A percentile compares a stretch with the other conserved stretches of the same genome.
These are phyloP conservation scores for Napeogenes inachia DNA, from an alignment of 2,888 invertebrate genomes.

Conservation along the genomic window DNA sequence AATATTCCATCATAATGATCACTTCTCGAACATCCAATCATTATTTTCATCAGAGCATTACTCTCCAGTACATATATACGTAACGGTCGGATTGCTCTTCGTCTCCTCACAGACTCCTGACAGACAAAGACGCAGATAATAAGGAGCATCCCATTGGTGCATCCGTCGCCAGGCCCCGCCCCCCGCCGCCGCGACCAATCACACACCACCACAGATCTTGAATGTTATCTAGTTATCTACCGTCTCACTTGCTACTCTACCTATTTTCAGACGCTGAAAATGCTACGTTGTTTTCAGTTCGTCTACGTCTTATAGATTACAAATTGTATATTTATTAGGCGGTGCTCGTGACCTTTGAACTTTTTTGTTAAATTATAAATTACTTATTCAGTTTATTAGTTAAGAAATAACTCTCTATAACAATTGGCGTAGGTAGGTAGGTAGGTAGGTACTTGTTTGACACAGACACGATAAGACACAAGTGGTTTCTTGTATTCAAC, in stretches of 20 bases:
- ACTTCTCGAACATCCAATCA: neutral
- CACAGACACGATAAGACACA: slow-evolving; percentile 50
- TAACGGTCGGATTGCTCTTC: neutral
- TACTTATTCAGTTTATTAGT: slow-evolving; percentile 27
- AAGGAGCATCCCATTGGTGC: slow-evolving; percentile 78
- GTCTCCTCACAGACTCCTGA: slow-evolving; percentile 55
- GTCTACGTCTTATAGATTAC: slow-evolving; percentile 13
- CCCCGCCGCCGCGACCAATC: slow-evolving; percentile 60
- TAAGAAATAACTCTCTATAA: slow-evolving; percentile 22
- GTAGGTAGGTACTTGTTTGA: slow-evolving; percentile 27
- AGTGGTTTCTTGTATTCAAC: slow-evolving; percentile 45
- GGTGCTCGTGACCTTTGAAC: slow-evolving; percentile 30
- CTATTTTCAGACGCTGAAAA: slow-evolving; percentile 57
- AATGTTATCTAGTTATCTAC: slow-evolving; percentile 76
- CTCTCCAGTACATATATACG: neutral
- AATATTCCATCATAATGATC: too few relatives aligned
- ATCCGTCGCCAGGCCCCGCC: slow-evolving; percentile 75
- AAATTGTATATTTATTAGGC: slow-evolving; percentile 21
- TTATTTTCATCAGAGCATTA: too few relatives aligned
- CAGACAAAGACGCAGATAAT: slow-evolving; percentile 79
- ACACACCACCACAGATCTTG: slow-evolving; percentile 74
- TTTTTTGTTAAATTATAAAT: slow-evolving; percentile 35
- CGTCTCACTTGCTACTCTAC: slow-evolving; percentile 67
- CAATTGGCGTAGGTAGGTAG: slow-evolving; percentile 17
- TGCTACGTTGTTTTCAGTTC: slow-evolving; percentile 8